Base-by-base conservation (phyloP, 2,888 invertebrate species). In the Lasioglossum villosulum region DNA sequence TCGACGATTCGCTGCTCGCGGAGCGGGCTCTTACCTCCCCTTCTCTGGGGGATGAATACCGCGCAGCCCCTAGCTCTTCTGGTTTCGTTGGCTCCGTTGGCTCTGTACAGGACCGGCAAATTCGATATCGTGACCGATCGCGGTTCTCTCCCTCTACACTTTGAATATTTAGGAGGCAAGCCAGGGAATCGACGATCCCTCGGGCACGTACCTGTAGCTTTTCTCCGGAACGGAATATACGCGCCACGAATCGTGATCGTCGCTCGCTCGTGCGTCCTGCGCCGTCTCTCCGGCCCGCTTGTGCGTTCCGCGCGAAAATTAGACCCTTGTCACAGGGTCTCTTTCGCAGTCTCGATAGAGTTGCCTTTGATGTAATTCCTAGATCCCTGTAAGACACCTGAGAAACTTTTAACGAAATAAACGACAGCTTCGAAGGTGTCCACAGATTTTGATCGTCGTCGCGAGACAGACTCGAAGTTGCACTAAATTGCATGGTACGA, bases 161-260 rank as follows among this genome's bases (percentile, higher is more conserved):
- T 45, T 71, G 84, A 77, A 85, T 63, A 83, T 73, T 78, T 74
- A 48, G n/a, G 30, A 56, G 74, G n/a, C 56, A 4, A 63, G n/a
- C 23, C 75, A 23, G 42, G 5, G 63, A 39, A 59, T 79, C 70
- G 73, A 14, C 45, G 30, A 27, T 63, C 45, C n/a, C 48, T 16
- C 30, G 14, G 34, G 66, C 72, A 81, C 83, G 71, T 39, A 75
- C 27, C 56, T 63, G 56, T 34, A 66, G 42, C 48, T 52, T 76
- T 71, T 52, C 52, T 16, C 12, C 16, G 10, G 16, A 27, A 23
- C 37, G 52, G 23, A 75, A 56, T 30, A 8, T 39, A 74, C 66
- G 78, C 42, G 48, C 10, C n/a, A n/a, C 2, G 71, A 75, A 75
- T 83, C 39, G 30, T 71, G 82, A 80, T 83, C n/a, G 48, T 10